phyloP scores from a whole-genome alignment of 2,113 vertebrate genomes.

The Haplochromis vanheusdeni region DNA sequence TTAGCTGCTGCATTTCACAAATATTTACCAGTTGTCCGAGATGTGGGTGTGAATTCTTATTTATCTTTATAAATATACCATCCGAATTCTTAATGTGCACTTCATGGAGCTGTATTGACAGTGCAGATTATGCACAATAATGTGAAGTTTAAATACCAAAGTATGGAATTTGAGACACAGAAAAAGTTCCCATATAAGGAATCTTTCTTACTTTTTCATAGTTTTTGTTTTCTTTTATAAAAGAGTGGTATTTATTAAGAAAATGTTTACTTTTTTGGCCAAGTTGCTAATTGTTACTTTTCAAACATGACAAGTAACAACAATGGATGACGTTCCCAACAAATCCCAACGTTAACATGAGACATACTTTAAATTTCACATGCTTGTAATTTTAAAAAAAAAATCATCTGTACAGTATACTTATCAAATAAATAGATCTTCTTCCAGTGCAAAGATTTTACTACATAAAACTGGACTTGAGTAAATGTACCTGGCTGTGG shows the following conservation, averaged over 20 bases:
- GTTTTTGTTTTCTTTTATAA: neutral
- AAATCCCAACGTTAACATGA: neutral
- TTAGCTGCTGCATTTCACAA: neutral
- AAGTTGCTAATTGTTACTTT: neutral
- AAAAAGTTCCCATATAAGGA: neutral
- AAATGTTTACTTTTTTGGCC: neutral
- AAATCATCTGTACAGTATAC: neutral
- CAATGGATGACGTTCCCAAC: neutral
- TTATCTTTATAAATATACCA: neutral
- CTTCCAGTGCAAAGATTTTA: neutral
- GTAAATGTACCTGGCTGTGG: neutral
- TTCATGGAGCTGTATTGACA: neutral
- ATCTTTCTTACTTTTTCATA: neutral
- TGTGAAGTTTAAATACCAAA: neutral
- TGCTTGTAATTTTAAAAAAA: neutral
- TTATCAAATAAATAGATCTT: neutral
- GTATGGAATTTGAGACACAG: neutral
- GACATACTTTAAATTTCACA: neutral
- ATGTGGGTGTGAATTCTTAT: neutral
- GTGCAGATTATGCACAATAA: neutral
- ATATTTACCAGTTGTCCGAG: neutral
- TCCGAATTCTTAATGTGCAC: neutral
- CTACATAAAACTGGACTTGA: neutral
- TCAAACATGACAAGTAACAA: neutral
- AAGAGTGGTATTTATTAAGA: neutral